Evolutionary conservation across 2,113 vertebrate genomes (phyloP).

Genomic region (Dolichotis patagonum): DNA sequence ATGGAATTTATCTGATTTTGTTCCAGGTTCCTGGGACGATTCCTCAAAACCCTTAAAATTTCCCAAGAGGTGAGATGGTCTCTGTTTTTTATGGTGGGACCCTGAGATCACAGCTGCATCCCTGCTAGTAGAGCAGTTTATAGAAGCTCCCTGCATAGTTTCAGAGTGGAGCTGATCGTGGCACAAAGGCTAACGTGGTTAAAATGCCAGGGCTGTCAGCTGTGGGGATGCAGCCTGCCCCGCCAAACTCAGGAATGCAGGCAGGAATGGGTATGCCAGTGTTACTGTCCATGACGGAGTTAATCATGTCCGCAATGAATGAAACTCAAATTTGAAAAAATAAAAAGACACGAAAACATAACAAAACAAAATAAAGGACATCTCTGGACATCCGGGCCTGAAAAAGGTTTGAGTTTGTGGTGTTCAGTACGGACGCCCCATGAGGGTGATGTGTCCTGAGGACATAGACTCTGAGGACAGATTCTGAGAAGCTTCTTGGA

Average conservation of each 20-base stretch:
- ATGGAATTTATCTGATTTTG: not conserved
- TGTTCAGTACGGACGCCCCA: not conserved
- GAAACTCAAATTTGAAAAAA: not conserved
- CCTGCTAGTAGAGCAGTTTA: not conserved
- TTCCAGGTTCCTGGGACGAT: not conserved
- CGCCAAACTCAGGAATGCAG: not conserved
- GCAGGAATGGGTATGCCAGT: rapidly evolving
- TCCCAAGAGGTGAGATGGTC: not conserved
- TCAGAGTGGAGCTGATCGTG: not conserved
- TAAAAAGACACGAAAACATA: not conserved
- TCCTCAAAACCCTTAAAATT: not conserved
- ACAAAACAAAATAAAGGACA: not conserved
- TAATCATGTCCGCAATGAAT: not conserved
- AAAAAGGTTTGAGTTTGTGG: not conserved
- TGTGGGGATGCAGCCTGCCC: not conserved
- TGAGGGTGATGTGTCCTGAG: not conserved
- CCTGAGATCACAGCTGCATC: not conserved
- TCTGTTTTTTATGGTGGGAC: not conserved
- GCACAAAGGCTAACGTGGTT: not conserved
- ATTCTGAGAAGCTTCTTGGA: not conserved
- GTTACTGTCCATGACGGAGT: too few relatives aligned
- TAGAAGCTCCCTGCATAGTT: not conserved
- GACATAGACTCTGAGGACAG: not conserved
- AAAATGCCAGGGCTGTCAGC: not conserved
- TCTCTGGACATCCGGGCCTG: not conserved